These are phyloP conservation scores for Acomys russatus DNA, from an alignment of 2,797 vertebrate genomes.

Conservation along the genomic window DNA sequence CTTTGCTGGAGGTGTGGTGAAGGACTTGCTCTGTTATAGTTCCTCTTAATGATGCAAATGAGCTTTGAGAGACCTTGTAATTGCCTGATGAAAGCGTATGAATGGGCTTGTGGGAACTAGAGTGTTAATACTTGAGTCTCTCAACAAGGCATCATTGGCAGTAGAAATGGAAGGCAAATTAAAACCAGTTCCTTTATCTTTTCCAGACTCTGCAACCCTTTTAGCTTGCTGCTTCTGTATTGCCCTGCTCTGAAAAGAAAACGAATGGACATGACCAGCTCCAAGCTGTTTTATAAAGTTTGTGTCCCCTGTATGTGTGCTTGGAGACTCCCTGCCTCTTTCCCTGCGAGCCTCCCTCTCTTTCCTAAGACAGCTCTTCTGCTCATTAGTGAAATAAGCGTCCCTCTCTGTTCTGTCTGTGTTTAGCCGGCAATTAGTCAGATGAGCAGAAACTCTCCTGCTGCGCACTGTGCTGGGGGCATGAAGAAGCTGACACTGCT, in stretches of 20 bases:
- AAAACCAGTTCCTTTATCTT: slow-evolving; percentile 55
- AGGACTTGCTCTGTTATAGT: slow-evolving; percentile 66
- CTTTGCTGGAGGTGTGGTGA: slow-evolving; percentile 73
- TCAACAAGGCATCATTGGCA: slow-evolving; percentile 50
- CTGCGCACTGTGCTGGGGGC: slow-evolving; percentile 22
- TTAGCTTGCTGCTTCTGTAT: neutral
- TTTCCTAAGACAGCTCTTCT: slow-evolving; percentile 48
- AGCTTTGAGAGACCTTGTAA: slow-evolving; percentile 63
- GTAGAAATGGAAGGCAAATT: slow-evolving; percentile 68
- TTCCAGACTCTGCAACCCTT: slow-evolving; percentile 36
- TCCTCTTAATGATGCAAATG: slow-evolving; percentile 70
- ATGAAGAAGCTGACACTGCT: neutral
- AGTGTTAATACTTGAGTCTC: slow-evolving; percentile 14
- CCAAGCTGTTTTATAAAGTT: slow-evolving; percentile 50
- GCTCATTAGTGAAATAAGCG: slow-evolving; percentile 67
- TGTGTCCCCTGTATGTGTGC: slow-evolving; percentile 49
- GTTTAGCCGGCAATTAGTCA: slow-evolving; percentile 78
- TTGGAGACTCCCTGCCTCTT: slow-evolving; percentile 16
- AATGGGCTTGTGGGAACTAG: slow-evolving; percentile 50
- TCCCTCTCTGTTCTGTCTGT: slow-evolving; percentile 52
- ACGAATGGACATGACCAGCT: slow-evolving; percentile 54
- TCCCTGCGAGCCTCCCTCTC: slow-evolving; percentile 9
- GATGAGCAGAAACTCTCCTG: slow-evolving; percentile 62
- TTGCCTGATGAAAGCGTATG: slow-evolving; percentile 66
- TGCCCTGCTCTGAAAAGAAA: slow-evolving; percentile 57